Conservation (phyloP, 2,797 vertebrate species). For the Fringilla coelebs region DNA sequence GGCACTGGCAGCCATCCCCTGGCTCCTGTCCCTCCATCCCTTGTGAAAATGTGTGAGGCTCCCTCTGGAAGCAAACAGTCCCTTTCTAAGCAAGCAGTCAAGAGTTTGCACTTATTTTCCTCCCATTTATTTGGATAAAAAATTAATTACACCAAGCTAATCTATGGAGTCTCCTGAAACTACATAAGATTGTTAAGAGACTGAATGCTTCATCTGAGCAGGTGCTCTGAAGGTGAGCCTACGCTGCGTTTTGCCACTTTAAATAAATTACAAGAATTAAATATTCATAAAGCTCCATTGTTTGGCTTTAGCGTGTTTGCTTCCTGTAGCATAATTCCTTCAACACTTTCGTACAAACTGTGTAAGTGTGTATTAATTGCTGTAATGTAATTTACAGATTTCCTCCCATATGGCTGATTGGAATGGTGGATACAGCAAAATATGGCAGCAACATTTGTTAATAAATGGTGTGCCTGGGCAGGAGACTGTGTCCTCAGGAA, state of each 20-base stretch:
- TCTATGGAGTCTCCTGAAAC: constrained; percentile 13
- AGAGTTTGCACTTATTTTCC: not conserved
- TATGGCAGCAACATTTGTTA: not conserved
- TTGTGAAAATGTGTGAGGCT: not conserved
- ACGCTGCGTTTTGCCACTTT: constrained; percentile 11
- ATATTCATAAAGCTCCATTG: constrained; percentile 49
- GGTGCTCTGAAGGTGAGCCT: constrained; percentile 42
- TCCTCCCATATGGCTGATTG: constrained; percentile 3
- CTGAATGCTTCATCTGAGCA: constrained; percentile 29
- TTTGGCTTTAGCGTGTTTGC: constrained; percentile 48
- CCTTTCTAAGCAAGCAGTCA: not conserved
- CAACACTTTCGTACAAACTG: constrained; percentile 28
- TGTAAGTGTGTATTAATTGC: constrained; percentile 41
- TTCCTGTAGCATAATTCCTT: constrained; percentile 50
- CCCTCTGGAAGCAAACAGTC: not conserved
- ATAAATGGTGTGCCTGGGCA: not conserved
- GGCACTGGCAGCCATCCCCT: not conserved
- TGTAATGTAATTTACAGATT: constrained; percentile 7
- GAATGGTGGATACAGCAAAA: not conserved
- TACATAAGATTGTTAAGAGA: not conserved
- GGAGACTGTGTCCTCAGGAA: not conserved
- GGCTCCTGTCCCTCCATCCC: not conserved
- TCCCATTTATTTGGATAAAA: not conserved
- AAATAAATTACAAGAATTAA: constrained; percentile 55
- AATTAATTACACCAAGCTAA: constrained; percentile 14